Evolutionary conservation across 1,140 invertebrate species (phyloP).

Genomic region (Grapholita molesta): DNA sequence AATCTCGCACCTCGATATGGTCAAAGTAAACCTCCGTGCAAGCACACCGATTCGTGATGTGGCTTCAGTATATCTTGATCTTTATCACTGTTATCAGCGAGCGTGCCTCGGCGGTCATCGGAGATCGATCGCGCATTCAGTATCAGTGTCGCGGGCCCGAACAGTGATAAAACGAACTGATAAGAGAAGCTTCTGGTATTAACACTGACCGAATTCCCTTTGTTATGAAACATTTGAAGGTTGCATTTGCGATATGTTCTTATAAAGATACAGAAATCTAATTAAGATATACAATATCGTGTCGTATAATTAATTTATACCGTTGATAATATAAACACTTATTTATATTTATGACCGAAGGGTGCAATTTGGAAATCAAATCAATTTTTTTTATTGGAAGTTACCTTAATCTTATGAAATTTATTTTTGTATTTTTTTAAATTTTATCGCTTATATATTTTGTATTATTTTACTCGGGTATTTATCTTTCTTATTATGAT

Average conservation of each 20-base stretch:
- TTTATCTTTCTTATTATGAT: no score
- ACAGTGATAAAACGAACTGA: constrained; percentile 33
- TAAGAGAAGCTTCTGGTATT: constrained; percentile 27
- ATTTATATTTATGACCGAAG: no score
- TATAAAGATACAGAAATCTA: no score
- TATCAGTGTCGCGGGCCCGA: constrained; percentile 23
- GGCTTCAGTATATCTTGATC: constrained; percentile 56
- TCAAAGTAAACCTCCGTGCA: constrained; percentile 35
- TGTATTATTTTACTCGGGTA: no score
- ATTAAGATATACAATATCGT: no score
- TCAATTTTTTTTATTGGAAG: no score
- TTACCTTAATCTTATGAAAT: no score
- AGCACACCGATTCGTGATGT: constrained; percentile 41
- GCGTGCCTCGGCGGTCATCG: constrained; percentile 45
- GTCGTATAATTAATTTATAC: no score
- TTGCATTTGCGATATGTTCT: neutral
- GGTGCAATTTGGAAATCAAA: no score
- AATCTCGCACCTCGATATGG: constrained; percentile 53
- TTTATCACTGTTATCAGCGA: constrained; percentile 58
- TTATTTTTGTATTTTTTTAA: no score
- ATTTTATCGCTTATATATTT: no score
- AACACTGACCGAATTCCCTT: constrained; percentile 47
- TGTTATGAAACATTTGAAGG: constrained; percentile 5
- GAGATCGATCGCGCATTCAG: constrained; percentile 37
- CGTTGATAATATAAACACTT: no score